Evolutionary conservation across 2,888 invertebrate genomes (phyloP).

Genomic region (Thymelicus sylvestris): DNA sequence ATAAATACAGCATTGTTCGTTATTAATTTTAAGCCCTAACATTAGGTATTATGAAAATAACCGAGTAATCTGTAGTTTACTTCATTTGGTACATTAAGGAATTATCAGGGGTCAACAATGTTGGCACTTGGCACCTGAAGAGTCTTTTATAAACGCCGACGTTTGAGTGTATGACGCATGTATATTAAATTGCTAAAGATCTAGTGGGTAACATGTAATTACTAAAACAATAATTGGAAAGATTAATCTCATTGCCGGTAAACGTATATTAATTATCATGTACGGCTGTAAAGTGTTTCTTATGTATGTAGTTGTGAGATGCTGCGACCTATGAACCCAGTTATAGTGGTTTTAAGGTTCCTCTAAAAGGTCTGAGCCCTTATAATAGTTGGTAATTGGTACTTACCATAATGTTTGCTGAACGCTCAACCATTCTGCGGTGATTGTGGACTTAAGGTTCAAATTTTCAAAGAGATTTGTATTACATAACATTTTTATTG

Average conservation of each 20-base stretch:
- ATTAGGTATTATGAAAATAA: too few relatives aligned
- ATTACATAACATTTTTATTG: too few relatives aligned
- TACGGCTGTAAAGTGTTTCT: conserved; percentile 27
- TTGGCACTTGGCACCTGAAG: too few relatives aligned
- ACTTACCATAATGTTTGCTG: conserved; percentile 28
- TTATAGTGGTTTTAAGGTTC: conserved; percentile 23
- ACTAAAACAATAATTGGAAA: conserved; percentile 23
- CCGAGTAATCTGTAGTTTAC: too few relatives aligned
- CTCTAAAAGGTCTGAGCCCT: conserved; percentile 34
- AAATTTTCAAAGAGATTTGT: neutral
- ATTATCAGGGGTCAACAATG: too few relatives aligned
- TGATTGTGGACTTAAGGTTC: neutral
- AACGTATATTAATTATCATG: conserved; percentile 29
- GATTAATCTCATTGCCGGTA: conserved; percentile 21
- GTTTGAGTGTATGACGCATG: too few relatives aligned
- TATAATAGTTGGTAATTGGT: conserved; percentile 26
- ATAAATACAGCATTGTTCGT: too few relatives aligned
- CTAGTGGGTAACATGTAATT: too few relatives aligned
- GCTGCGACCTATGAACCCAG: conserved; percentile 28
- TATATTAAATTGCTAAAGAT: too few relatives aligned
- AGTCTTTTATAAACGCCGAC: too few relatives aligned
- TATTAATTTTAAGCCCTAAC: too few relatives aligned
- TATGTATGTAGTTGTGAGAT: conserved; percentile 7
- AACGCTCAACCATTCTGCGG: conserved; percentile 21
- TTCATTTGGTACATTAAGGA: too few relatives aligned